These are phyloP conservation scores for Pycnonotus jocosus DNA, from an alignment of 2,113 vertebrate genomes.

Conservation along the genomic window DNA sequence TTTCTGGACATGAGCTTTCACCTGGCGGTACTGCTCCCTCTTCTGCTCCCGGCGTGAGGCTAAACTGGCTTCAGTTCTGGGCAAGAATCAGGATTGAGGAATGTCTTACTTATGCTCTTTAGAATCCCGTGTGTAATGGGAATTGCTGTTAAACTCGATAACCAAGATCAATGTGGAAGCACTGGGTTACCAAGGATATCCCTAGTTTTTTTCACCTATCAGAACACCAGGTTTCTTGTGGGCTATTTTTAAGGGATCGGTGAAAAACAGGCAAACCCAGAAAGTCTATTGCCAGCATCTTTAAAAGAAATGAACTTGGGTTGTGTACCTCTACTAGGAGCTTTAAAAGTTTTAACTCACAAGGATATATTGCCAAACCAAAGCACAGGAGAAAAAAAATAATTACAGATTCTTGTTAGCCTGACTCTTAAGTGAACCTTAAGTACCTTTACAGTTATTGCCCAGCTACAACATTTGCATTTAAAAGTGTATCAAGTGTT, in stretches of 20 bases:
- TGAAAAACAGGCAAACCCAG: not conserved
- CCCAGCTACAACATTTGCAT: not conserved
- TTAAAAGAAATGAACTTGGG: not conserved
- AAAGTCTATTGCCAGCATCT: not conserved
- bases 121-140: not conserved
- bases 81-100: not conserved
- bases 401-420: not conserved
- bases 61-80: conserved; percentile 81
- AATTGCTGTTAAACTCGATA: not conserved
- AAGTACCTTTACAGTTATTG: not conserved
- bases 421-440: not conserved
- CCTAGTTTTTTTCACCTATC: not conserved
- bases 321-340: not conserved
- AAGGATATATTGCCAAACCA: not conserved
- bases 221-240: not conserved
- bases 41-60: conserved; percentile 93
- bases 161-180: not conserved
- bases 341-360: not conserved
- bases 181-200: not conserved
- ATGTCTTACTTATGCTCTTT: not conserved
- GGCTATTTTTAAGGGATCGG: not conserved
- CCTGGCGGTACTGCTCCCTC: conserved; percentile 94
- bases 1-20: conserved; percentile 96
- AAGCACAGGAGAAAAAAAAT: not conserved
- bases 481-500: not conserved